A percentile compares a stretch with the other conserved stretches of the same genome.
phyloP scores from a whole-genome alignment of 2,113 vertebrate genomes.

The Apaloderma vittatum region DNA sequence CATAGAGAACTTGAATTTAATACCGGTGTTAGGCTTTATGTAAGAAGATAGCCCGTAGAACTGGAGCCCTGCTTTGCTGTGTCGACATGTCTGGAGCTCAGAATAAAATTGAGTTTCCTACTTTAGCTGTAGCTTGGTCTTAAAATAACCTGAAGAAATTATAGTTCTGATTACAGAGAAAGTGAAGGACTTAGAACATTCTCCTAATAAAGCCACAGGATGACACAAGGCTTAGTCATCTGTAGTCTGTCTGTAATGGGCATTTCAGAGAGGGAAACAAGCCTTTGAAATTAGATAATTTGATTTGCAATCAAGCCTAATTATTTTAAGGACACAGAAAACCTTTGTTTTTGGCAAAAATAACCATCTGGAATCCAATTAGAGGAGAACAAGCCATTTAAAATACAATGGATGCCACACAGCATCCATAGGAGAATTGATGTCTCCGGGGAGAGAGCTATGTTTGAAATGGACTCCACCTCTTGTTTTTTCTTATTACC shows the following conservation, averaged over 20 bases:
- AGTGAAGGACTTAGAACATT: conserved; percentile 84
- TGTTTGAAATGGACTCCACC: conserved; percentile 36
- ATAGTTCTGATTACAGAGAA: conserved; percentile 87
- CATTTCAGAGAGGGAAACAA: conserved; percentile 76
- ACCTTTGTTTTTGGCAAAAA: conserved; percentile 75
- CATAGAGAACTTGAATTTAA: conserved; percentile 49
- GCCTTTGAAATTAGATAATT: conserved; percentile 80
- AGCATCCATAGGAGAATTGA: conserved; percentile 39
- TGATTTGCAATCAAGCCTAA: conserved; percentile 79
- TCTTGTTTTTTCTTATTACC: background rate
- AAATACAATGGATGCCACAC: conserved; percentile 63
- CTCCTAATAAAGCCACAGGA: conserved; percentile 82
- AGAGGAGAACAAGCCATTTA: conserved; percentile 65
- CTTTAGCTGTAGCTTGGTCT: conserved; percentile 91
- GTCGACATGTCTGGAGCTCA: conserved; percentile 90
- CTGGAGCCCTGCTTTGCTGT: conserved; percentile 85
- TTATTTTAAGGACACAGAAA: conserved; percentile 82
- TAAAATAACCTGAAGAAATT: conserved; percentile 95
- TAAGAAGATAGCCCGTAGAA: conserved; percentile 86
- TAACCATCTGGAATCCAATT: conserved; percentile 77
- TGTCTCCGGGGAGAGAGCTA: conserved; percentile 55
- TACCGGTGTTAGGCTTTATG: conserved; percentile 78
- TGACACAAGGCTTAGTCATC: conserved; percentile 81
- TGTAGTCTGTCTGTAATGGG: conserved; percentile 69
- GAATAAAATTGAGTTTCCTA: conserved; percentile 95